phyloP scores from a whole-genome alignment of 2,797 vertebrate species.

The Scolopax rusticola region DNA sequence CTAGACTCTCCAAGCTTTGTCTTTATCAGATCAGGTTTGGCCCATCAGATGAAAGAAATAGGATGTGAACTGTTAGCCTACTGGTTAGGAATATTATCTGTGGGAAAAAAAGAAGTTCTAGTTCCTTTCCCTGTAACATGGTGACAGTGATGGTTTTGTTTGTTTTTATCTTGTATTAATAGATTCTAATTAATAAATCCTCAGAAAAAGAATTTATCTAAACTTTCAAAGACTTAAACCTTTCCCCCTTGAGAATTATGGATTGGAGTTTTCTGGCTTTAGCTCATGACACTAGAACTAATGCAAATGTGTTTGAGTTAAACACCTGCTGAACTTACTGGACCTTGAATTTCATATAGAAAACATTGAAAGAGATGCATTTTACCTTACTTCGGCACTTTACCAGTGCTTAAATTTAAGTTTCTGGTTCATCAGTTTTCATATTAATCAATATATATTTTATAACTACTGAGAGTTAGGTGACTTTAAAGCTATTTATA shows the following conservation, averaged over 20 bases:
- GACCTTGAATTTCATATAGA: neutral
- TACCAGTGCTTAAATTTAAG: neutral
- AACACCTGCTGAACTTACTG: neutral
- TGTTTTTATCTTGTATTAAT: neutral
- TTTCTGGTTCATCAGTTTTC: neutral
- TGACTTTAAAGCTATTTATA: neutral
- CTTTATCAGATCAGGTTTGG: neutral
- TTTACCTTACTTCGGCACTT: neutral
- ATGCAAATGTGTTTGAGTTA: neutral
- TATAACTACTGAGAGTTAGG: neutral
- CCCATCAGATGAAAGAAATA: neutral
- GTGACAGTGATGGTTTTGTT: neutral
- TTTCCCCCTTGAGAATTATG: neutral
- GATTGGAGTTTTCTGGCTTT: neutral
- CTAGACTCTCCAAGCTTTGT: neutral
- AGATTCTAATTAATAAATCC: neutral
- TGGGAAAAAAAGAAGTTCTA: neutral
- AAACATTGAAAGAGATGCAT: neutral
- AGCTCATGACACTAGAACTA: neutral
- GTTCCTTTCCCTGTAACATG: neutral
- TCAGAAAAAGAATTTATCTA: neutral
- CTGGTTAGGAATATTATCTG: neutral
- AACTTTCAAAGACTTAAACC: accelerated
- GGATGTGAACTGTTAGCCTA: neutral
- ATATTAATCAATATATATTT: neutral